Evolutionary conservation across 2,113 vertebrate species (phyloP), one percentile per base, ranked within the genome.

Genomic region (Colistium nudipinnis): DNA sequence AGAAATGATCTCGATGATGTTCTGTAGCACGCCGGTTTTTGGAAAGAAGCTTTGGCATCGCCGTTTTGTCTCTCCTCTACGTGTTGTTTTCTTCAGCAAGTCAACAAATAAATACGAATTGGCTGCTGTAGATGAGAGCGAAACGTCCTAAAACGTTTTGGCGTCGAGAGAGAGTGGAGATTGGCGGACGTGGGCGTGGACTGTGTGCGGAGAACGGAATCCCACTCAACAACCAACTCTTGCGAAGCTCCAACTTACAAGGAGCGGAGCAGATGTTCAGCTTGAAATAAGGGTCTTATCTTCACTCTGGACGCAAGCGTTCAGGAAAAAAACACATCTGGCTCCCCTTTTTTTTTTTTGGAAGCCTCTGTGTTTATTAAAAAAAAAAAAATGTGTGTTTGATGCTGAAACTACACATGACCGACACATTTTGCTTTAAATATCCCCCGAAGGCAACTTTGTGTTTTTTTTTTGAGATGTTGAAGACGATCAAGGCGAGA

Each of bases 401-500:
- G 43, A 63, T 66, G 33, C 74, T 79, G 3, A 48, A 27, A 66
- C 57, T 38, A 28, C 27, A 61, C 30, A 24, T 20, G 36, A 47
- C 7, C n/a, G 56, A 43, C 61, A 20, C 48, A 73, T 70, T 76
- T n/a, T 54, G 11, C 54, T 64, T 53, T 54, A 60, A 44, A 62
- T 43, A 55, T 16, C 44, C 30, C 59, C 54, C 11, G 24, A 70
- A 65, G 73, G 66, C 43, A 52, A 49, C 38, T 68, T 71, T 74
- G 67, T 38, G 71, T 76, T 64, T 71, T 74, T 70, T 38, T 74
- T 76, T 64, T 56, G 55, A 69, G 54, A 39, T 67, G 36, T 33
- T 48, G 63, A 59, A 35, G 62, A 55, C 64, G 51, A 69, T 68
- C n/a, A 80, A 74, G 19, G 45, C 10, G 71, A 54, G 24, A 51